Base-by-base conservation (phyloP, 2,113 vertebrate species). In the Apodemus sylvaticus region DNA sequence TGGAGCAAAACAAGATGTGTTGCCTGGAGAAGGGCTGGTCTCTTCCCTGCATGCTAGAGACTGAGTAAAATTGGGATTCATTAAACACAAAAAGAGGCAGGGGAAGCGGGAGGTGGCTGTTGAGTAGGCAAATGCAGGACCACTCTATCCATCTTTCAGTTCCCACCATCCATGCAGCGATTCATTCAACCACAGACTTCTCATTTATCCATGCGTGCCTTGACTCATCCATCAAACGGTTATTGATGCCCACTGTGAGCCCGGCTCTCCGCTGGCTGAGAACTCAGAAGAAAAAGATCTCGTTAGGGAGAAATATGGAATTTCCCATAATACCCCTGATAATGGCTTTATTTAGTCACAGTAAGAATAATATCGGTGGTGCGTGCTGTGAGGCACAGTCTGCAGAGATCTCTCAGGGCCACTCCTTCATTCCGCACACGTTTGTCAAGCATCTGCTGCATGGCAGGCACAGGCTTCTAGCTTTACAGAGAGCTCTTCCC, bases 241-340 rank as follows among this genome's bases (percentile, higher is more conserved):
- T 89, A 94, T 92, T 94, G 97, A 97, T 95, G 92, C 96, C 97
- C 86, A 71, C 96, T 74, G 94, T 36, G 96, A 96, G 82, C 86
- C 74, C 9, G 94, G 70, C 93, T 77, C 96, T 93, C 1, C 1
- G 73, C 91, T 74, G 36, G 34, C 34, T 91, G 94, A 95, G 77
- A 93, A 82, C 66, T 86, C 97, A 94, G 79, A 94, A 90, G 96
- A 88, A 86, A 97, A 97, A 94, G 94, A 95, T 86, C 97, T 97
- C 79, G 74, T 97, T 97, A 97, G 94, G 93, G 96, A 97, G 97
- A 98, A 97, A 96, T 96, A 97, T 93, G 94, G 94, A 86, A 88
- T 97, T 97, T 97, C 97, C 97, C 96, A 94, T 92, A 95, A 97
- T 94, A 79, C 96, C 97, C 94, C 94, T n/a, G 88, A 90, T 89